These are phyloP conservation scores for Dolichopus griseipennis DNA, from an alignment of 2,888 invertebrate genomes.

Conservation along the genomic window DNA sequence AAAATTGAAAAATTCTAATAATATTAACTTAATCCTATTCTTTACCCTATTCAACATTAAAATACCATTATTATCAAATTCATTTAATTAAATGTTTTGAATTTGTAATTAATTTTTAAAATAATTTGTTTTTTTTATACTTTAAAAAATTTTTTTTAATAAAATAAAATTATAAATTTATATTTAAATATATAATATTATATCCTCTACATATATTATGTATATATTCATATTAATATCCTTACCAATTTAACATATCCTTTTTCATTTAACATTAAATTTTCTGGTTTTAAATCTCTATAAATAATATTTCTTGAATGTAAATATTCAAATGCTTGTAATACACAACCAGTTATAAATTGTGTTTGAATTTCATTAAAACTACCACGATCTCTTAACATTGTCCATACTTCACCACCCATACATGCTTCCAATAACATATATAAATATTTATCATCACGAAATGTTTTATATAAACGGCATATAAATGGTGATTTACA, in stretches of 20 bases:
- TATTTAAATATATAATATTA: neutral
- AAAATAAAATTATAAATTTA: neutral
- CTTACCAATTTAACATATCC: conserved; percentile 83
- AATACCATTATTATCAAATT: no score
- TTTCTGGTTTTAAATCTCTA: conserved; percentile 91
- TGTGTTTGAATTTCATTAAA: conserved; percentile 77
- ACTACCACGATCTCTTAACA: conserved; percentile 71
- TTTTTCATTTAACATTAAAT: conserved; percentile 71
- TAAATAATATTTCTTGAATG: conserved; percentile 78
- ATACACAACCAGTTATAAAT: conserved; percentile 85
- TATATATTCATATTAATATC: conserved; percentile 12
- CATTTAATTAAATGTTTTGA: no score
- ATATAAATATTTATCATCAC: conserved; percentile 84
- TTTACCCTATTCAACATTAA: no score
- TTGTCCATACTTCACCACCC: conserved; percentile 92
- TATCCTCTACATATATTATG: no score
- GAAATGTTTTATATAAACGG: conserved; percentile 81
- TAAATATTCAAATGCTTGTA: conserved; percentile 86
- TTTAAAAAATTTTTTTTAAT: no score
- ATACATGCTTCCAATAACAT: conserved; percentile 90
- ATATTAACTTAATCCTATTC: no score
- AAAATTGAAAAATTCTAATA: no score
- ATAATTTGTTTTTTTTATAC: no score
- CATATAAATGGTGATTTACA: conserved; percentile 47
- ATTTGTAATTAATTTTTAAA: no score